Conservation (phyloP, 2,797 vertebrate genomes). For the Eulemur coronatus region DNA sequence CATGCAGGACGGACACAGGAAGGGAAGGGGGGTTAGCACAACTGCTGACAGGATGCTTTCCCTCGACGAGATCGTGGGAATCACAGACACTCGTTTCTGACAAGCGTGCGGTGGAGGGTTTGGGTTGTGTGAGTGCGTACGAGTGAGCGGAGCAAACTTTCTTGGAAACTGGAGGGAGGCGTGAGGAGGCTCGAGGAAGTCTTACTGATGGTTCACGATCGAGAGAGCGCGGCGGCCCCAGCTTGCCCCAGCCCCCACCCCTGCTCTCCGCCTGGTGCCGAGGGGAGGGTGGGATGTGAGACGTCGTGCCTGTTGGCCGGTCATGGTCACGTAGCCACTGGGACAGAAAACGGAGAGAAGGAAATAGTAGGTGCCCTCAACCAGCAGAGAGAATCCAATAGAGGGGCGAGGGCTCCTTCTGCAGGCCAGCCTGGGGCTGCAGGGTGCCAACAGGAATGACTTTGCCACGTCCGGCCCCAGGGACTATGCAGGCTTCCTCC, state of each 20-base stretch:
- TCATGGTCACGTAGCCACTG: neutral
- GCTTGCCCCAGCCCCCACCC: neutral
- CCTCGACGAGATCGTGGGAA: constrained; percentile 42
- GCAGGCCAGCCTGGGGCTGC: neutral
- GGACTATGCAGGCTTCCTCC: neutral
- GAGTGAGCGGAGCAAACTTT: constrained; percentile 55
- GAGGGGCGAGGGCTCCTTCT: neutral
- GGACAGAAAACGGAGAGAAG: constrained; percentile 47
- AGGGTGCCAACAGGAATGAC: neutral
- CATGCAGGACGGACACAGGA: neutral
- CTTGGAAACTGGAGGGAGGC: constrained; percentile 69
- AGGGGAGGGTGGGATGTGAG: neutral
- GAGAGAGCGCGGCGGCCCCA: neutral
- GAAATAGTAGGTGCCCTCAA: neutral
- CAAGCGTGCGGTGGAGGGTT: constrained; percentile 56
- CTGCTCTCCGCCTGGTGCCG: neutral
- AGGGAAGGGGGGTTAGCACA: neutral
- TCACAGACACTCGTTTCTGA: constrained; percentile 50
- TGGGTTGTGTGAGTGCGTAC: constrained; percentile 58
- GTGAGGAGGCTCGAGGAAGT: constrained; percentile 68
- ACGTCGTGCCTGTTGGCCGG: neutral
- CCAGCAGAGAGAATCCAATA: constrained; percentile 16
- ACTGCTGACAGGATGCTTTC: neutral
- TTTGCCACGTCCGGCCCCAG: constrained; percentile 40
- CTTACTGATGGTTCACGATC: constrained; percentile 54